Evolutionary conservation across 2,113 vertebrate genomes (phyloP).

Genomic region (Trachemys scripta): DNA sequence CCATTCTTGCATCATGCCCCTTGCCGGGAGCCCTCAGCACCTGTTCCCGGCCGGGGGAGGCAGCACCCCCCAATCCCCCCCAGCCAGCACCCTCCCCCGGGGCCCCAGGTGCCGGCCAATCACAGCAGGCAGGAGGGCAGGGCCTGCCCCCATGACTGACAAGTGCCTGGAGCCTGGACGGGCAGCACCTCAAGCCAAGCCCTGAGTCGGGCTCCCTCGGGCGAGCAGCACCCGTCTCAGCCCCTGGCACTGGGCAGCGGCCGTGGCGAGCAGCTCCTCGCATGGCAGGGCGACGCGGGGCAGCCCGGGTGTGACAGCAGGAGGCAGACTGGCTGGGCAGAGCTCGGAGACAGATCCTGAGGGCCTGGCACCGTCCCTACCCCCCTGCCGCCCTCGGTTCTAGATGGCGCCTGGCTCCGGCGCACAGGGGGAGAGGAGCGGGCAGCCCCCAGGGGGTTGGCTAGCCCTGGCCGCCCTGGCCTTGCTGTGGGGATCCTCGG

Average conservation of each 20-base stretch:
- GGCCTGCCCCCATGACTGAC: not conserved
- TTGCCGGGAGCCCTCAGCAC: fast-evolving
- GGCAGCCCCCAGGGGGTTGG: slow-evolving; percentile 24
- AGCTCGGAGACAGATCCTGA: not conserved
- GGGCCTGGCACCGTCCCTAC: not conserved
- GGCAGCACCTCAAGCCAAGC: not conserved
- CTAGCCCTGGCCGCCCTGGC: not conserved
- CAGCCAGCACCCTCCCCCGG: too few relatives aligned
- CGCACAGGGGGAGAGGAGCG: not conserved
- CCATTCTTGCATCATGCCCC: not conserved
- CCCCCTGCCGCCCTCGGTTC: not conserved
- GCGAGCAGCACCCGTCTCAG: not conserved
- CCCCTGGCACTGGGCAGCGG: not conserved
- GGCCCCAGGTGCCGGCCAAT: not conserved
- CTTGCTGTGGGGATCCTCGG: slow-evolving; percentile 24
- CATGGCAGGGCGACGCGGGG: not conserved
- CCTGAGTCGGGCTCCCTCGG: fast-evolving
- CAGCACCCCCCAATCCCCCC: fast-evolving
- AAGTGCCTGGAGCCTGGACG: not conserved
- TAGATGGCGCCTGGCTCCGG: slow-evolving; percentile 1
- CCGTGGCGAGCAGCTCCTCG: not conserved
- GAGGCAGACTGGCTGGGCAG: not conserved
- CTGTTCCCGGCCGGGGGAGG: fast-evolving
- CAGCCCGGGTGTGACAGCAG: slow-evolving; percentile 1
- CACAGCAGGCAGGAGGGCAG: too few relatives aligned